These are phyloP conservation scores for Danio albolineatus DNA, from an alignment of 2,797 vertebrate species.

Conservation along the genomic window DNA sequence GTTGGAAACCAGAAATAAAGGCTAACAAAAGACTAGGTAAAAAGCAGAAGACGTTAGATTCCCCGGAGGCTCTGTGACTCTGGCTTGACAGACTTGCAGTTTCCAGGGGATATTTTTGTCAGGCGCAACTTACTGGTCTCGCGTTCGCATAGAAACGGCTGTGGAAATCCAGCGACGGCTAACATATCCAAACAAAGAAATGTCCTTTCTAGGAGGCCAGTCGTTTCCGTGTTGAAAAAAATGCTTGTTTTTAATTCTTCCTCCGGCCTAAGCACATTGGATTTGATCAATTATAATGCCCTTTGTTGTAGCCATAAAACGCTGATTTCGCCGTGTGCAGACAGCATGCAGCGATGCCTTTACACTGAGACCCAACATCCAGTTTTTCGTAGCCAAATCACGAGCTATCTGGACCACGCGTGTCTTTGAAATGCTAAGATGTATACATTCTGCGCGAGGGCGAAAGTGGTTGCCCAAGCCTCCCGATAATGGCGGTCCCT, in stretches of 20 bases:
- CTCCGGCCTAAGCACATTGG: conserved; percentile 77
- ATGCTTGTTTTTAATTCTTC: conserved; percentile 62
- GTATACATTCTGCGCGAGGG: conserved; percentile 40
- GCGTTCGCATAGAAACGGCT: conserved; percentile 33
- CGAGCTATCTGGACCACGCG: conserved; percentile 61
- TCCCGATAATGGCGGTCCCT: conserved; percentile 85
- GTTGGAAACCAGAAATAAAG: conserved; percentile 40
- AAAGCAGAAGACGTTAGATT: conserved; percentile 17
- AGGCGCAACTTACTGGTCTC: conserved; percentile 32
- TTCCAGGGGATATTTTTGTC: conserved; percentile 31
- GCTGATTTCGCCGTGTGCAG: conserved; percentile 73
- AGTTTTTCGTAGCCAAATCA: conserved; percentile 57
- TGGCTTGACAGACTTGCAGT: conserved; percentile 22
- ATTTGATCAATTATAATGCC: conserved; percentile 79
- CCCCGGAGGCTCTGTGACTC: neutral
- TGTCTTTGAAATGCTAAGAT: conserved; percentile 14
- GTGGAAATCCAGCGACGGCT: conserved; percentile 34
- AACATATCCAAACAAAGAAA: conserved; percentile 46
- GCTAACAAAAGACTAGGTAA: conserved; percentile 33
- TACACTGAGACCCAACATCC: conserved; percentile 57
- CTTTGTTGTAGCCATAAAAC: conserved; percentile 82
- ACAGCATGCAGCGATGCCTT: conserved; percentile 65
- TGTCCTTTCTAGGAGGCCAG: conserved; percentile 39
- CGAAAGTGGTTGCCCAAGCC: conserved; percentile 75
- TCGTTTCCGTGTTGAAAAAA: conserved; percentile 53